phyloP scores from a whole-genome alignment of 2,113 vertebrate genomes.

The Leucoraja erinaceus region DNA sequence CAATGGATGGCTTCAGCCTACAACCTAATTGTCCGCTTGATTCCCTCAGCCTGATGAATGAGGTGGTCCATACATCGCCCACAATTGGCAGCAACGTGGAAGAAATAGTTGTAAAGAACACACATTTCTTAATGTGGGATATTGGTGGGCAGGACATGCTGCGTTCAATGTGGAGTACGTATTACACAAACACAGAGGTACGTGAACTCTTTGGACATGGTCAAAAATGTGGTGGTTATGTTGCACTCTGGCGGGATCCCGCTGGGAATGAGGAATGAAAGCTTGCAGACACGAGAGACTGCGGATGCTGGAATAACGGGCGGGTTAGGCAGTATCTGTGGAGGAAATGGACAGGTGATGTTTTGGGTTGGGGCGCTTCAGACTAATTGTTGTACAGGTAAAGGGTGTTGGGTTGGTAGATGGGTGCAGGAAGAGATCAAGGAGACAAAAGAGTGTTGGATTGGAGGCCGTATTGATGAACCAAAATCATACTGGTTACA shows the following conservation, averaged over 20 bases:
- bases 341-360: too few species aligned
- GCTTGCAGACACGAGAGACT: neutral
- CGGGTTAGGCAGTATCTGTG: too few species aligned
- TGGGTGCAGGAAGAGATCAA: too few species aligned
- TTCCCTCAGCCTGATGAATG: constrained; percentile 62
- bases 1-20: neutral
- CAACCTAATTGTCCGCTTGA: neutral
- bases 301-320: too few species aligned
- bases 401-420: too few species aligned
- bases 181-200: constrained; percentile 74
- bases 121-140: constrained; percentile 74
- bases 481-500: too few species aligned
- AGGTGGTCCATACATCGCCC: constrained; percentile 69
- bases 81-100: constrained; percentile 77
- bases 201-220: neutral
- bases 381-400: too few species aligned
- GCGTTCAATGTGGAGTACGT: constrained; percentile 64
- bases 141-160: constrained; percentile 71
- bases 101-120: constrained; percentile 64
- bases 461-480: too few species aligned
- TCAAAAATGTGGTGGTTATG: too few species aligned
- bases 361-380: too few species aligned
- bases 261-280: neutral
- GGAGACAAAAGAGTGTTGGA: too few species aligned
- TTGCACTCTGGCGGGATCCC: neutral